Percentiles rank a stretch among this genome's conserved stretches.
Conservation (phyloP, 2,113 vertebrate species). For the Rhinolophus sinicus region DNA sequence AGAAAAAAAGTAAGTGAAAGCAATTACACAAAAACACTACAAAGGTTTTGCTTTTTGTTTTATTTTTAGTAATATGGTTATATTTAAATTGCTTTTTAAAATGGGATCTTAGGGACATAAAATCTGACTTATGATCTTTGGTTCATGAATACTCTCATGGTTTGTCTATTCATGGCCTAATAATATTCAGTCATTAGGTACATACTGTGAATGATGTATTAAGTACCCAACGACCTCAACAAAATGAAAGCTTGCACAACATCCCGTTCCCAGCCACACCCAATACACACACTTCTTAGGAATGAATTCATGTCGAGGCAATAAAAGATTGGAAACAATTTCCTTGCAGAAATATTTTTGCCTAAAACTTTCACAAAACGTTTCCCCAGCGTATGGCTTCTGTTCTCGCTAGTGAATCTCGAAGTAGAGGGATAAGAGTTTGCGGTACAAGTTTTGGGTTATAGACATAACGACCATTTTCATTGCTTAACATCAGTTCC, state of each 20-base stretch:
- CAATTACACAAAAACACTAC: neutral
- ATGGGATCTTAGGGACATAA: neutral
- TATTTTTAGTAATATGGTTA: neutral
- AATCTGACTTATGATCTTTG: neutral
- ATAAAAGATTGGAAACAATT: conserved; percentile 4
- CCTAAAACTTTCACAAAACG: neutral
- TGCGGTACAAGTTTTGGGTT: neutral
- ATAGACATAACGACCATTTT: too few relatives aligned
- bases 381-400: neutral
- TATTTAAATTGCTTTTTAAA: neutral
- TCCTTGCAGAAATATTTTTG: conserved; percentile 1
- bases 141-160: neutral
- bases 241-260: neutral
- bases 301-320: conserved; percentile 10
- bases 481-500: neutral
- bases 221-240: neutral
- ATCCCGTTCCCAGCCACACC: neutral
- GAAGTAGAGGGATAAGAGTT: neutral
- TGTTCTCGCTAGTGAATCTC: neutral
- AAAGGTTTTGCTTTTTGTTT: neutral
- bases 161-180: neutral
- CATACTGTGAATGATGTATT: neutral
- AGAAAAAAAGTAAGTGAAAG: neutral
- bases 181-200: neutral
- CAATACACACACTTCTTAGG: neutral